phyloP scores from a whole-genome alignment of 1,140 invertebrate species.

The Anoplolepis gracilipes region DNA sequence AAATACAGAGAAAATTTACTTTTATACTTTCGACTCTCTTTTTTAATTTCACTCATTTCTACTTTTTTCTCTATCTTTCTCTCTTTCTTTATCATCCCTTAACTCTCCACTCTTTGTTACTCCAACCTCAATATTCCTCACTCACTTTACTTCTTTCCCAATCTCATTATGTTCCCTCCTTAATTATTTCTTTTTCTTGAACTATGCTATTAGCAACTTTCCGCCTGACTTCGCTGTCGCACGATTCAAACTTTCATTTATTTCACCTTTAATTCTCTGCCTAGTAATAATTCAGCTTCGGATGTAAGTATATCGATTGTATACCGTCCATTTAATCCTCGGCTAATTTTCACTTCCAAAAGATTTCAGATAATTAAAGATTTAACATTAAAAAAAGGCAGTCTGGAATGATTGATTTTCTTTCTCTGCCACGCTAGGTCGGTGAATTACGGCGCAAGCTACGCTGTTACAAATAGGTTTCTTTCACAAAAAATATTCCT shows the following conservation, averaged over 20 bases:
- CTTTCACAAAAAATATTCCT: slow-evolving; percentile 58
- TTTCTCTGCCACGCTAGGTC: slow-evolving; percentile 4
- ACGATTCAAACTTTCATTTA: slow-evolving; percentile 66
- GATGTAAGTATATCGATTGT: slow-evolving; percentile 42
- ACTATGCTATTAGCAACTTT: slow-evolving; percentile 75
- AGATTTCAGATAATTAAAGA: slow-evolving; percentile 65
- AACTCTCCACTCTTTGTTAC: slow-evolving; percentile 10
- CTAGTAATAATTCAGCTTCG: slow-evolving; percentile 65
- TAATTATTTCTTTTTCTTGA: slow-evolving; percentile 78
- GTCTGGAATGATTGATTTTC: slow-evolving; percentile 50
- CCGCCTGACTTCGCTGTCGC: slow-evolving; percentile 65
- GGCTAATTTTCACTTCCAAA: slow-evolving; percentile 63
- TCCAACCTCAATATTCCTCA: slow-evolving; percentile 34
- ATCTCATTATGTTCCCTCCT: slow-evolving; percentile 77
- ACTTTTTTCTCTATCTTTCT: background rate
- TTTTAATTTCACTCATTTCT: slow-evolving; percentile 41
- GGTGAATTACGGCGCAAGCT: slow-evolving; percentile 54
- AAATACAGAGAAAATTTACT: slow-evolving; percentile 64
- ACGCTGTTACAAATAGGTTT: slow-evolving; percentile 60
- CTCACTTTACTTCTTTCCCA: slow-evolving; percentile 50
- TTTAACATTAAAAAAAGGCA: slow-evolving; percentile 57
- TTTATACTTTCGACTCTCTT: slow-evolving; percentile 45
- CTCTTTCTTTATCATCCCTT: background rate
- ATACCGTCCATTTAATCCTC: slow-evolving; percentile 23
- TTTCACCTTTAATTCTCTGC: slow-evolving; percentile 68